A percentile compares a stretch with the other conserved stretches of the same genome.
Conservation (phyloP, 2,113 vertebrate species). For the Pao palembangensis region DNA sequence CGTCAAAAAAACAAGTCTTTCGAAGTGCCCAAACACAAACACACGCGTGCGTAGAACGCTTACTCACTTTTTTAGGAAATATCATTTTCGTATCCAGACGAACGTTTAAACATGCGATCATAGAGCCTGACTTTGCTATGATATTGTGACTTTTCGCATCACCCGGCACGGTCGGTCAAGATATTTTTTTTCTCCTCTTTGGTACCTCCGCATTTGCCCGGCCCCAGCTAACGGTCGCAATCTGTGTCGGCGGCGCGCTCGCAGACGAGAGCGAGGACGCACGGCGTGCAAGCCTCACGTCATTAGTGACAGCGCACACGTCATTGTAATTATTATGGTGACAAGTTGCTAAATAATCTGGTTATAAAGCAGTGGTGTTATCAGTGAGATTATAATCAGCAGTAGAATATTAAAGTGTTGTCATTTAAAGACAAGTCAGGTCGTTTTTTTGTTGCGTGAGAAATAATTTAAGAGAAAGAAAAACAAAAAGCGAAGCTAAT, state of each 20-base stretch:
- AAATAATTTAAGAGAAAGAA: no score
- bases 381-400: no score
- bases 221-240: constrained; percentile 59
- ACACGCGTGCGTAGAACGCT: not conserved
- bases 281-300: constrained; percentile 11
- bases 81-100: constrained; percentile 25
- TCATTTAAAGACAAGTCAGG: no score
- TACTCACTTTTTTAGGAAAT: constrained; percentile 50
- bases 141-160: constrained; percentile 60
- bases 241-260: constrained; percentile 63
- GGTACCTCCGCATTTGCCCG: constrained; percentile 62
- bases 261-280: constrained; percentile 37
- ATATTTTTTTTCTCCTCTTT: constrained; percentile 65
- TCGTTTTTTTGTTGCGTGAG: no score
- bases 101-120: not conserved
- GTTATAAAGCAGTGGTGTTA: no score
- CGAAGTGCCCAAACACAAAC: constrained; percentile 41
- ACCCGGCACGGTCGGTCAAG: constrained; percentile 58
- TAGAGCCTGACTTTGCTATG: constrained; percentile 11
- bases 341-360: not conserved
- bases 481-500: no score
- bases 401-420: no score
- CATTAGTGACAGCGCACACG: constrained; percentile 5
- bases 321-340: not conserved
- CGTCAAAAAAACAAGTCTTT: constrained; percentile 61